Evolutionary conservation across 1,140 invertebrate species (phyloP).

Genomic region (Drosophila sucinea): DNA sequence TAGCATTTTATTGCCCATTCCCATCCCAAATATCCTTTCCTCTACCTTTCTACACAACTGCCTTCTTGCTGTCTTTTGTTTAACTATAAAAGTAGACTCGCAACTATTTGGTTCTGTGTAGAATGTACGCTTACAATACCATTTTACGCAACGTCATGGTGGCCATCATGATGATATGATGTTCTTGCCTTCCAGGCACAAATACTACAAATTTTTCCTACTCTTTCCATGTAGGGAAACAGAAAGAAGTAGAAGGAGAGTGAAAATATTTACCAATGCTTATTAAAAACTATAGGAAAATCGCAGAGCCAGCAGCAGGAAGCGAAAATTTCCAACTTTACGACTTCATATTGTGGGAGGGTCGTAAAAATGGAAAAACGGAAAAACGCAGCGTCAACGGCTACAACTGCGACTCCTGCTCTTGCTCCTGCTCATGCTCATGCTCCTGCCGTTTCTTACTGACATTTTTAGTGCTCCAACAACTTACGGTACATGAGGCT

Average conservation of each 20-base stretch:
- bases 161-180: slow-evolving; percentile 41
- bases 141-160: slow-evolving; percentile 46
- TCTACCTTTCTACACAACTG: slow-evolving; percentile 45
- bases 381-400: slow-evolving; percentile 72
- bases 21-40: slow-evolving; percentile 32
- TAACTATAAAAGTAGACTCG: slow-evolving; percentile 64
- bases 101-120: not conserved
- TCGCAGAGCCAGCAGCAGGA: slow-evolving; percentile 62
- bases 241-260: not conserved
- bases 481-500: slow-evolving; percentile 59
- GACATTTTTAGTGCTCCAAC: slow-evolving; percentile 64
- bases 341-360: slow-evolving; percentile 80
- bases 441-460: slow-evolving; percentile 38
- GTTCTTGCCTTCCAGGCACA: not conserved
- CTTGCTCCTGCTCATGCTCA: no score
- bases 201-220: slow-evolving; percentile 52
- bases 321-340: slow-evolving; percentile 78
- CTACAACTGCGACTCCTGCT: slow-evolving; percentile 27
- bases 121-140: slow-evolving; percentile 11
- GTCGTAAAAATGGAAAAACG: slow-evolving; percentile 58
- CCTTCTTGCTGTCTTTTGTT: slow-evolving; percentile 36
- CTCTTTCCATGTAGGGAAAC: slow-evolving; percentile 26
- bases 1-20: slow-evolving; percentile 54
- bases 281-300: slow-evolving; percentile 80
- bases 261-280: slow-evolving; percentile 65